Evolutionary conservation across 2,797 vertebrate species (phyloP).

Genomic region (Phaenicophaeus curvirostris): DNA sequence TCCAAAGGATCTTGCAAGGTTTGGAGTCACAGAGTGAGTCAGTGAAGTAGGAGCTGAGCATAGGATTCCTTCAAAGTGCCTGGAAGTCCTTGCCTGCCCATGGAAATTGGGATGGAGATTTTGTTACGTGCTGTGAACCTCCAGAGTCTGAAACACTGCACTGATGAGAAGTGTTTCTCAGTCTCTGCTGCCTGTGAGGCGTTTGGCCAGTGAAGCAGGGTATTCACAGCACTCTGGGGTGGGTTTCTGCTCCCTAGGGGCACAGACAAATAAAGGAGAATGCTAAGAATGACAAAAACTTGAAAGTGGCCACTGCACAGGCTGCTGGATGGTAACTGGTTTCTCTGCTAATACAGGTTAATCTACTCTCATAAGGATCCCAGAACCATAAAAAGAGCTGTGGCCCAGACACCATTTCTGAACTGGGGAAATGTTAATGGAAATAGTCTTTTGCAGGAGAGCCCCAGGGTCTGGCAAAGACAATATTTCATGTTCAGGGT

Average conservation of each 20-base stretch:
- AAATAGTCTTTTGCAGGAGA: not conserved
- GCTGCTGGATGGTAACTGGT: not conserved
- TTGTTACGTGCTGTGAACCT: not conserved
- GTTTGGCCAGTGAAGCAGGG: not conserved
- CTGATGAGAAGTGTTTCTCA: not conserved
- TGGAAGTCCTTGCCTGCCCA: not conserved
- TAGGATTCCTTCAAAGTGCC: not conserved
- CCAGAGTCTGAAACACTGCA: not conserved
- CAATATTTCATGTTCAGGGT: not conserved
- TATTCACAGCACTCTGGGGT: not conserved
- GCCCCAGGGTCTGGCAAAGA: not conserved
- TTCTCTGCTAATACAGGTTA: not conserved
- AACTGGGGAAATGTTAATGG: not conserved
- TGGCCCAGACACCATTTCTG: not conserved
- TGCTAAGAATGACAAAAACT: not conserved
- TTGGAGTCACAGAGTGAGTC: not conserved
- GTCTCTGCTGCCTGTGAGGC: not conserved
- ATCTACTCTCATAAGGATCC: not conserved
- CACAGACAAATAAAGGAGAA: not conserved
- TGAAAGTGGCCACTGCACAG: not conserved
- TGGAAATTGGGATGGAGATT: not conserved
- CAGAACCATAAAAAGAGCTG: not conserved
- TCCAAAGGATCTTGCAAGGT: not conserved
- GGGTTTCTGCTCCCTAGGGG: not conserved
- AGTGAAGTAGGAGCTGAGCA: not conserved